Conservation (phyloP, 1,140 invertebrate genomes). For the Drosophila ambigua region DNA sequence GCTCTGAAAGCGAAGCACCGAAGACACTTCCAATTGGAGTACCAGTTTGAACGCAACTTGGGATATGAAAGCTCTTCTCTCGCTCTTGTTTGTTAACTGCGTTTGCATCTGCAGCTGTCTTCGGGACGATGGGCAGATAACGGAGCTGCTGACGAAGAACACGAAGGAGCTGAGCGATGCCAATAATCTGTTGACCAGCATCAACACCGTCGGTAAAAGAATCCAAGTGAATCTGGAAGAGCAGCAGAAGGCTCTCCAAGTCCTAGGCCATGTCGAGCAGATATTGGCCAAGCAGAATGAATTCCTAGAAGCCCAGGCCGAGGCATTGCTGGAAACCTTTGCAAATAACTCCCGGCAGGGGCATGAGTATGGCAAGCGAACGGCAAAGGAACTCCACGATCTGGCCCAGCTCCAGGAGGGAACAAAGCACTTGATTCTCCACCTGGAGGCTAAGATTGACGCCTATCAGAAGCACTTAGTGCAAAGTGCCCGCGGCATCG, state of each 20-base stretch:
- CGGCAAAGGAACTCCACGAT: slow-evolving; percentile 30
- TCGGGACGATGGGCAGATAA: slow-evolving; percentile 13
- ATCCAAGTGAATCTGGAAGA: slow-evolving; percentile 34
- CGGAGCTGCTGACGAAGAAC: slow-evolving; percentile 28
- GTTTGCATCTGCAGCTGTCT: slow-evolving; percentile 2
- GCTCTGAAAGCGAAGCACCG: not conserved
- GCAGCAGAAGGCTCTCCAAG: slow-evolving; percentile 36
- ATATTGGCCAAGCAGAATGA: slow-evolving; percentile 30
- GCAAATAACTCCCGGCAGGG: slow-evolving; percentile 34
- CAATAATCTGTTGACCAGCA: slow-evolving; percentile 24
- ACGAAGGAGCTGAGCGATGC: slow-evolving; percentile 42
- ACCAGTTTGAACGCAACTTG: slow-evolving; percentile 22
- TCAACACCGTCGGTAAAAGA: slow-evolving; percentile 30
- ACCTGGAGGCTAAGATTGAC: slow-evolving; percentile 52
- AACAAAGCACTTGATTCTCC: slow-evolving; percentile 41
- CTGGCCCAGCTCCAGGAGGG: slow-evolving; percentile 37
- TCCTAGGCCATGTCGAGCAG: slow-evolving; percentile 29
- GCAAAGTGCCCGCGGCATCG: slow-evolving; percentile 42
- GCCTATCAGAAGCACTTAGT: slow-evolving; percentile 54
- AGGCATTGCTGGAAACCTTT: slow-evolving; percentile 37
- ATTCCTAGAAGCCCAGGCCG: slow-evolving; percentile 22
- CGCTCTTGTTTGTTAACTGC: slow-evolving; percentile 34
- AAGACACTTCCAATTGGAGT: slow-evolving; percentile 40
- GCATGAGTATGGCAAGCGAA: slow-evolving; percentile 16
- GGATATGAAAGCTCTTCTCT: slow-evolving; percentile 42